Percentiles rank a stretch among this genome's conserved stretches.
Evolutionary conservation across 30 jellyfish, hydroid and myxozoan species (phyloP).

Genomic region (Cassiopea xamachana): DNA sequence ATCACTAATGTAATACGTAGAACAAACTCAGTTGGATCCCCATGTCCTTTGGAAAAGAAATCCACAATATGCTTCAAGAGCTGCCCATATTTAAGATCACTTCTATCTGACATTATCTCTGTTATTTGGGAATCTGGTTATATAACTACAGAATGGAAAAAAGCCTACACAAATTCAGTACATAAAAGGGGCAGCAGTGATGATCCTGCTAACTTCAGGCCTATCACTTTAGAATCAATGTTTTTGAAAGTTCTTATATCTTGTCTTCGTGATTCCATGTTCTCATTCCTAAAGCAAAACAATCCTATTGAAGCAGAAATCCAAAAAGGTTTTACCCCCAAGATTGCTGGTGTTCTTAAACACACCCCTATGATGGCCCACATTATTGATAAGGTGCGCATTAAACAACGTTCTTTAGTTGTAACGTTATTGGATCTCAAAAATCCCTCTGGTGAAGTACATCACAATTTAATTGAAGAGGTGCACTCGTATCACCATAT

Average conservation of each 20-base stretch:
- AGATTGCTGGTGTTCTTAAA: not conserved
- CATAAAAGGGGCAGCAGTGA: not conserved
- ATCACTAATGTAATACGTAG: not conserved
- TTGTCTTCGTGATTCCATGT: not conserved
- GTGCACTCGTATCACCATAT: not conserved
- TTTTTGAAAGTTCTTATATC: not conserved
- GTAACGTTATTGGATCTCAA: not conserved
- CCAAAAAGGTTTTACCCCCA: not conserved
- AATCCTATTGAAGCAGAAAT: not conserved
- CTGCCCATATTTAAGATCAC: not conserved
- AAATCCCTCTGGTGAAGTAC: not conserved
- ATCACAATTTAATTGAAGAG: not conserved
- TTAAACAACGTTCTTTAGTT: conserved; percentile 13
- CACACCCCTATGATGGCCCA: not conserved
- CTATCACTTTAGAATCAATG: not conserved
- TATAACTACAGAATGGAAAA: not conserved
- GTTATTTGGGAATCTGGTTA: not conserved
- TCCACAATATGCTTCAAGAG: not conserved
- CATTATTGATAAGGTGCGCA: not conserved
- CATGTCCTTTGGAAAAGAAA: not conserved
- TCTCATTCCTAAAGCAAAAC: not conserved
- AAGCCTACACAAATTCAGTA: not conserved
- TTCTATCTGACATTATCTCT: not conserved
- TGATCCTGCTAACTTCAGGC: not conserved
- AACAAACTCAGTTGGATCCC: not conserved